A percentile compares a stretch with the other conserved stretches of the same genome.
Evolutionary conservation across 2,113 vertebrate species (phyloP).

Genomic region (Atrichornis clamosus): DNA sequence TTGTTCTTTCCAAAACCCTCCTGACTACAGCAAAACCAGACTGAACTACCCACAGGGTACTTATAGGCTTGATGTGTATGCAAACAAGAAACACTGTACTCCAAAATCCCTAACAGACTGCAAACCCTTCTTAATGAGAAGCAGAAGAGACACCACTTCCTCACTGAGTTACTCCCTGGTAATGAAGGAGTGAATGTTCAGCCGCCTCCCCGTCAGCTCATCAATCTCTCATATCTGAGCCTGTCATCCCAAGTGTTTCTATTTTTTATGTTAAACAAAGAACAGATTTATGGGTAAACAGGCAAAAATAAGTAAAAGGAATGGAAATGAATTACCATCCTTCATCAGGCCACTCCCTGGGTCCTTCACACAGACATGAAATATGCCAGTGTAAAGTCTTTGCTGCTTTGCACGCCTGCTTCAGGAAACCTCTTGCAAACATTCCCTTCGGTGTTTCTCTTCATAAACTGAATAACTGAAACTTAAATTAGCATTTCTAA

Average conservation of each 20-base stretch:
- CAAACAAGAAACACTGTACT: not conserved
- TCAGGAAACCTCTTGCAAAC: not conserved
- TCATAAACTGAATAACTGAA: not conserved
- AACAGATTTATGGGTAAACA: slow-evolving; percentile 14
- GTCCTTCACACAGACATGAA: not conserved
- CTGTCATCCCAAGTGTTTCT: not conserved
- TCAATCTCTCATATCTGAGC: not conserved
- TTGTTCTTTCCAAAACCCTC: not conserved
- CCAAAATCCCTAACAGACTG: not conserved
- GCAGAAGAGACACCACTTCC: not conserved
- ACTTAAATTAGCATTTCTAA: not conserved
- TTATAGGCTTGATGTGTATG: accelerated
- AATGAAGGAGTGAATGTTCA: not conserved
- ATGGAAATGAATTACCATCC: not conserved
- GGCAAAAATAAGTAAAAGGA: slow-evolving; percentile 6
- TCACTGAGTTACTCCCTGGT: not conserved
- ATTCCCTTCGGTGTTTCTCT: not conserved
- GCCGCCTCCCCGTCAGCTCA: not conserved
- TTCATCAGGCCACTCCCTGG: not conserved
- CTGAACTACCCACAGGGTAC: not conserved
- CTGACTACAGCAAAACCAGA: not conserved
- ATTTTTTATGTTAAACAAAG: not conserved
- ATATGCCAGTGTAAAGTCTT: not conserved
- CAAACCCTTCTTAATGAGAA: not conserved
- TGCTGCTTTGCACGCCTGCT: not conserved